Percentiles rank a stretch among this genome's conserved stretches.
phyloP scores from a whole-genome alignment of 2,888 invertebrate species.

The Crossocerus cetratus region DNA sequence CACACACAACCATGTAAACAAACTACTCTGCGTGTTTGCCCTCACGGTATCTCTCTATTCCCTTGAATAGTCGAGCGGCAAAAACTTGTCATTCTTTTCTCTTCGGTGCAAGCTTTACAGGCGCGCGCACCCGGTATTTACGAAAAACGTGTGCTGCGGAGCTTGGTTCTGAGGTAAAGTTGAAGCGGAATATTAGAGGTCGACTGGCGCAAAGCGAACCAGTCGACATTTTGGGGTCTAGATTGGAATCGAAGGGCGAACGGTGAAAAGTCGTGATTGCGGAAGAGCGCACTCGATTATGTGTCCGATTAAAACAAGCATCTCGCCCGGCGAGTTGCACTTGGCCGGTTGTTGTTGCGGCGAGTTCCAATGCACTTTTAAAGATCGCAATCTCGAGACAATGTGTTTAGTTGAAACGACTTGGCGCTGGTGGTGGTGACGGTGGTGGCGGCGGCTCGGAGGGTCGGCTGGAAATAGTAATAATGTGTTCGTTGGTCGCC shows the following conservation, averaged over 20 bases:
- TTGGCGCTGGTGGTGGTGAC: slow-evolving; percentile 16
- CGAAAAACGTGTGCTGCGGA: no score
- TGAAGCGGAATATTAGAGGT: no score
- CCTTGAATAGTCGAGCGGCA: slow-evolving; percentile 26
- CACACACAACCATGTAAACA: slow-evolving; percentile 24
- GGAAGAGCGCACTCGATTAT: slow-evolving; percentile 16
- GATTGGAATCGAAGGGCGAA: no score
- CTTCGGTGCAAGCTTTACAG: no score
- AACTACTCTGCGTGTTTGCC: slow-evolving; percentile 2
- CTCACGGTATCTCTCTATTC: background rate
- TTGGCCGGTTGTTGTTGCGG: slow-evolving; percentile 11
- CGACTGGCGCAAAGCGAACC: no score
- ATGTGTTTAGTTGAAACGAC: slow-evolving; percentile 32
- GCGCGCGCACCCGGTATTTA: no score
- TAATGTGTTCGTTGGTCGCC: slow-evolving; percentile 18
- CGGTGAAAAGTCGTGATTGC: no score
- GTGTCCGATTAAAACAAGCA: slow-evolving; percentile 26
- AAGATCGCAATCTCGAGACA: slow-evolving; percentile 32
- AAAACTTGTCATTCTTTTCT: background rate
- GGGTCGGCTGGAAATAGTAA: slow-evolving; percentile 22
- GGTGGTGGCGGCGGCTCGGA: slow-evolving; percentile 17
- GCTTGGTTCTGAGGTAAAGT: no score
- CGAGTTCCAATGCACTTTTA: slow-evolving; percentile 28
- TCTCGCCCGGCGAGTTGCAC: slow-evolving; percentile 18
- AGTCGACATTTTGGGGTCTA: no score